Percentiles rank a stretch among this genome's conserved stretches.
Evolutionary conservation across 2,888 invertebrate genomes (phyloP).

Genomic region (Druceiella hillmani): DNA sequence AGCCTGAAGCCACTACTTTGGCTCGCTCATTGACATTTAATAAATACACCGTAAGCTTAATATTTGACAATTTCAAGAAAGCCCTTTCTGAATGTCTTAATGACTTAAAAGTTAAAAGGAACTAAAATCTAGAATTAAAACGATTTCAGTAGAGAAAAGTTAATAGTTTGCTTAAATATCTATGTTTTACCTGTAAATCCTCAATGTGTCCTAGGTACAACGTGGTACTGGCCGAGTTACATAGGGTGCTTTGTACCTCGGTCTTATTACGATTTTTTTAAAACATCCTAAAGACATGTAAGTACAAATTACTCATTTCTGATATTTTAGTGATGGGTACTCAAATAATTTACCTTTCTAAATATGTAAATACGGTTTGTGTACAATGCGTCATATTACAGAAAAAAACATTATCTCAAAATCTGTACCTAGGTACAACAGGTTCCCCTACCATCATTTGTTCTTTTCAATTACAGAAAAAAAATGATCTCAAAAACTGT

Average conservation of each 20-base stretch:
- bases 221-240: slow-evolving; percentile 14
- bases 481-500: too few species aligned
- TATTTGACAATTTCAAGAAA: slow-evolving; percentile 25
- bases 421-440: too few species aligned
- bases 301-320: too few species aligned
- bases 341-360: too few species aligned
- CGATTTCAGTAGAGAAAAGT: slow-evolving; percentile 17
- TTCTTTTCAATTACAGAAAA: too few species aligned
- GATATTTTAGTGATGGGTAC: too few species aligned
- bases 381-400: too few species aligned
- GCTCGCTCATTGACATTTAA: slow-evolving; percentile 26
- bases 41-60: slow-evolving; percentile 20
- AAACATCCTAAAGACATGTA: too few species aligned
- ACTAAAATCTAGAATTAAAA: slow-evolving; percentile 26
- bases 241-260: slow-evolving; percentile 14
- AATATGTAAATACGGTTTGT: too few species aligned
- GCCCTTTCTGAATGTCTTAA: slow-evolving; percentile 16
- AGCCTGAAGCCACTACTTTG: slow-evolving; percentile 25
- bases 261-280: slow-evolving; percentile 11
- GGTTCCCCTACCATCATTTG: too few species aligned
- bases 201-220: slow-evolving; percentile 14
- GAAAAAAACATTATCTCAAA: too few species aligned
- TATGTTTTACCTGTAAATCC: too few species aligned
- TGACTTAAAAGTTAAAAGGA: slow-evolving; percentile 19
- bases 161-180: slow-evolving; percentile 10